Evolutionary conservation across 1,140 invertebrate species (phyloP).

Genomic region (Neelides sp.): DNA sequence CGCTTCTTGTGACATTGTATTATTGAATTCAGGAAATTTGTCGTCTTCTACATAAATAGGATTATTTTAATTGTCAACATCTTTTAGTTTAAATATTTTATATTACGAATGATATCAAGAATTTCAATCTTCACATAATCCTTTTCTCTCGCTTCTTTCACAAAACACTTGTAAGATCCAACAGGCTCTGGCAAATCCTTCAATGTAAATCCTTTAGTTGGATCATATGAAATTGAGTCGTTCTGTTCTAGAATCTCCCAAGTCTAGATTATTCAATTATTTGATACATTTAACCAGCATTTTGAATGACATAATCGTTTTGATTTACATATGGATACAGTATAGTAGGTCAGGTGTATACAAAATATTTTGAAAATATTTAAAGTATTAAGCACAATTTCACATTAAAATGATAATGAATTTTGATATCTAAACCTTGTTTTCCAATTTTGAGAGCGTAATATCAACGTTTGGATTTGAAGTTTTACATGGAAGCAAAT

Average conservation of each 20-base stretch:
- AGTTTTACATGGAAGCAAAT: too few relatives aligned
- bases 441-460: too few relatives aligned
- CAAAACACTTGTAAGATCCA: conserved; percentile 10
- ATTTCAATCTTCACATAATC: neutral
- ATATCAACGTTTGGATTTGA: too few relatives aligned
- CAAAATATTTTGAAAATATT: neutral
- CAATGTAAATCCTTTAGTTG: conserved; percentile 6
- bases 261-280: neutral
- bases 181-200: conserved; percentile 5
- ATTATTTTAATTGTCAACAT: neutral
- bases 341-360: neutral
- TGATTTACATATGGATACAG: neutral
- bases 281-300: neutral
- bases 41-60: conserved; percentile 3
- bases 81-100: conserved; percentile 3
- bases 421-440: too few relatives aligned
- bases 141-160: neutral
- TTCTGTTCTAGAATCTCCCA: neutral
- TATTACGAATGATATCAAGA: neutral
- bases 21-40: conserved; percentile 3
- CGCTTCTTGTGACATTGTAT: conserved; percentile 1
- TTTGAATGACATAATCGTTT: neutral
- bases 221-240: conserved; percentile 1
- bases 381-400: neutral
- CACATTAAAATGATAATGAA: neutral